Evolutionary conservation across 2,888 invertebrate species (phyloP), one percentile per base, ranked within the genome.

Genomic region (Sceliomorpha sp.): DNA sequence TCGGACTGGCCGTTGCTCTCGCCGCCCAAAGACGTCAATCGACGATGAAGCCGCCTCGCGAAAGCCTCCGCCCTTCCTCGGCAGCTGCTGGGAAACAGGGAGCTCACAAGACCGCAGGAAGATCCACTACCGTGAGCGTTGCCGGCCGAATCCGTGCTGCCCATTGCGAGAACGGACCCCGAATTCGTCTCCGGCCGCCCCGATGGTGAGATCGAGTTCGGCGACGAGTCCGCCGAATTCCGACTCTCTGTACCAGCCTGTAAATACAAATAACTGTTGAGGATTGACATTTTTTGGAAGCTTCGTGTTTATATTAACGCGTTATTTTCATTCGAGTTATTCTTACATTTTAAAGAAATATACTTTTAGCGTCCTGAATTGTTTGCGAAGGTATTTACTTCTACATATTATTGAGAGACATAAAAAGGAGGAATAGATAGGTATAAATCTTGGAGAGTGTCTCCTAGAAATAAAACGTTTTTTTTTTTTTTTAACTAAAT

Each of bases 51-150:
- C 82, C 93, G 93, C 63, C 93, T 91, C 72, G 95, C 95, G 88
- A 95, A 95, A 60, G 94, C 94, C 85, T 95, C 95, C 56, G 95
- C 95, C 55, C 94, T 91, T 62, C 93, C 93, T 63, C 94, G 92
- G 87, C 95, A 95, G 88, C 94, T 94, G 92, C 93, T 93, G 0
- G 86, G 82, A 24, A 86, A 81, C 0, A 86, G 70, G 0, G 84
- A 82, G 39, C 81, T 80, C 34, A 86, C 85, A 8, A 86, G 64
- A 27, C 85, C 84, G 51, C 86, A 86, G 6, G 84, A 80, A 10
- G 83, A 70, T n/a, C 75, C 77, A 10, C 74, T 53, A 10, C 58
- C 51, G 53, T 76, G 78, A 44, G 74, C 67, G 89, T 87, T 89
- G 91, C 88, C 87, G 44, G 80, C 79, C 20, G 83, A 81, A 63